Conservation (phyloP, 1,140 invertebrate species). For the Acromyrmex charruanus region DNA sequence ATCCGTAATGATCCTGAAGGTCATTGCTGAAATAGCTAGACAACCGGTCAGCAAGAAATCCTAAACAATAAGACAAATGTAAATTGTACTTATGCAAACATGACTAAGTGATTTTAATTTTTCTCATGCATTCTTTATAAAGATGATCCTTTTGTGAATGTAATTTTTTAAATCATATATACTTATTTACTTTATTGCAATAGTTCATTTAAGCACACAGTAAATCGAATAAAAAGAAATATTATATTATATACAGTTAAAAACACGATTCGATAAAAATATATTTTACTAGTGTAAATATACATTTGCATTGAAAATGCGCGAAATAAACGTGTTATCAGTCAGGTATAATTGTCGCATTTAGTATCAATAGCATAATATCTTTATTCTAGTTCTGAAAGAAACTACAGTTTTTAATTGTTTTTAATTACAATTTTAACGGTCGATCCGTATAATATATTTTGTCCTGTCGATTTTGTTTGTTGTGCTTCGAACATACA, state of each 20-base stretch:
- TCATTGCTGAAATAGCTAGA: neutral
- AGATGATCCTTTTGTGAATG: neutral
- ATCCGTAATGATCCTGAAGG: neutral
- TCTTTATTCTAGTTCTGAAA: neutral
- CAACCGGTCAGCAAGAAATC: neutral
- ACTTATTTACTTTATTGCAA: neutral
- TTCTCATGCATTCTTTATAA: neutral
- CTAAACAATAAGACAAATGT: neutral
- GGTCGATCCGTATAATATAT: neutral
- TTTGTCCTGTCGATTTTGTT: neutral
- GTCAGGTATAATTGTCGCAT: neutral
- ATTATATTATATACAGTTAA: too few relatives aligned
- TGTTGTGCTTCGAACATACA: neutral
- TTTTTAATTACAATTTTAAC: neutral
- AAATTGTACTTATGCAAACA: neutral
- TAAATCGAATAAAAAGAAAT: neutral
- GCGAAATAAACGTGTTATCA: neutral
- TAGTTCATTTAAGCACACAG: neutral
- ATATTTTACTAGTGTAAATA: neutral
- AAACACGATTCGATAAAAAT: neutral
- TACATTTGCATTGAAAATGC: neutral
- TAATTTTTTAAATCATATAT: constrained; percentile 7
- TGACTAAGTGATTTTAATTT: neutral
- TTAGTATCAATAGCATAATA: neutral
- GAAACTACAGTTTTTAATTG: neutral